A percentile compares a stretch with the other conserved stretches of the same genome.
These are phyloP conservation scores for Acanthurus lineatus DNA, from an alignment of 2,797 vertebrate species.

Conservation along the genomic window DNA sequence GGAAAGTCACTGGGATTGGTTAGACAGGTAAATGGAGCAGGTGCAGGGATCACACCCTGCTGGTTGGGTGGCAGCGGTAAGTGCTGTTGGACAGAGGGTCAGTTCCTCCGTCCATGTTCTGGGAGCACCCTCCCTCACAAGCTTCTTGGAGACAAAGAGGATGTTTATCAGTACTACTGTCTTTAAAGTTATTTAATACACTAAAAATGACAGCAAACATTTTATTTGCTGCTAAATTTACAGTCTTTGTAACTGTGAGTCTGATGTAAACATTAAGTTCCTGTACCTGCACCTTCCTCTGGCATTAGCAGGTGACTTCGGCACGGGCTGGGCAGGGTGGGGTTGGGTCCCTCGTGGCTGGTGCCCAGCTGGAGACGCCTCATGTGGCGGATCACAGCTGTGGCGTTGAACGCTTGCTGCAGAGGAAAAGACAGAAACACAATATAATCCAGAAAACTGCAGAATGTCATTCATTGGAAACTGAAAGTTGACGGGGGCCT, in stretches of 20 bases:
- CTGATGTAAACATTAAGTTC: neutral
- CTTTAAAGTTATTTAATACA: neutral
- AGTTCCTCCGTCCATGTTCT: conserved; percentile 68
- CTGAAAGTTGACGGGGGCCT: neutral
- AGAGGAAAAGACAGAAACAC: conserved; percentile 8
- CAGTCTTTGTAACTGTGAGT: neutral
- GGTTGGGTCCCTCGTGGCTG: conserved; percentile 89
- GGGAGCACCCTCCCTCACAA: conserved; percentile 84
- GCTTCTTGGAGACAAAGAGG: conserved; percentile 70
- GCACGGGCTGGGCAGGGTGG: conserved; percentile 82
- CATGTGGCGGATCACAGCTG: conserved; percentile 97
- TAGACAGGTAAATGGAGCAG: conserved; percentile 60
- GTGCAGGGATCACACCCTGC: conserved; percentile 83
- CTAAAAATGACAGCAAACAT: neutral
- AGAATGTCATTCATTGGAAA: neutral
- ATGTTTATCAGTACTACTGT: neutral
- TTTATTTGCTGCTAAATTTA: neutral
- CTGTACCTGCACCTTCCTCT: conserved; percentile 78
- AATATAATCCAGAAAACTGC: neutral
- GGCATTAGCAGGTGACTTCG: conserved; percentile 81
- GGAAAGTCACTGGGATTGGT: conserved; percentile 78
- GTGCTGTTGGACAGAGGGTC: conserved; percentile 81
- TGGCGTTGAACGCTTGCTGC: conserved; percentile 99
- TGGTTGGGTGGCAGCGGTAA: conserved; percentile 84
- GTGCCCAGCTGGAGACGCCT: conserved; percentile 94